Base-by-base conservation (phyloP, 2,888 invertebrate genomes). In the Tineola bisselliella region DNA sequence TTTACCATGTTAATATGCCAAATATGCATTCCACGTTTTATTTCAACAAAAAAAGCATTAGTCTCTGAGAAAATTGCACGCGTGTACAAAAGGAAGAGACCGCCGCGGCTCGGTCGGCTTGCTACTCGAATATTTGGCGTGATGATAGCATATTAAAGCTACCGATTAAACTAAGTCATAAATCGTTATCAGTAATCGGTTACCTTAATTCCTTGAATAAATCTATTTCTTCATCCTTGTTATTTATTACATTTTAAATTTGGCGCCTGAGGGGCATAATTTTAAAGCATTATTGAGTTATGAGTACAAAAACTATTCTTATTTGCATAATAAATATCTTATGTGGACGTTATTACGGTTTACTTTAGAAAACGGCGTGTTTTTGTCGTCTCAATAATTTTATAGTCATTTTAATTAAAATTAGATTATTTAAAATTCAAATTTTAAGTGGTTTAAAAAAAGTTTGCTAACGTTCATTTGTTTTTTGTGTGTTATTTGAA, bases 191-290 rank as follows among this genome's bases (percentile, higher is more conserved):
- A 58, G 58, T 33, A 58, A 58, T 58, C 58, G 58, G 31, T 58
- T 58, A 15, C 33, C 33, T 58, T 58, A 18, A 31, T 56, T 56
- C 56, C 12, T 56, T 18, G 25, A 56, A 56, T 56, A 56, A 56
- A 68, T 69, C 68, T 71, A 71, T 68, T 70, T 67, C 67, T 69
- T 69, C 67, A 70, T 70, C 69, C 68, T 64, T 61, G 66, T 71
- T 68, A 71, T 73, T 73, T 72, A 73, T 70, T 68, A 65, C 63
- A 30, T 60, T 19, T 48, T 30, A 60, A 30, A 60, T 19, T 60
- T 25, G 60, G 13, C 60, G 60, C 44, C 48, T 30, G 15, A 15
- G 43, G 44, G 59, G 48, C 15, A 48, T 30, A 60, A 60, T 60
- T 48, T 30, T 30, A 18, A 44, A 44, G 19, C 60, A 68, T 69